Evolutionary conservation across 2,113 vertebrate species (phyloP), one percentile per base, ranked within the genome.

Genomic region (Ascaphus truei): DNA sequence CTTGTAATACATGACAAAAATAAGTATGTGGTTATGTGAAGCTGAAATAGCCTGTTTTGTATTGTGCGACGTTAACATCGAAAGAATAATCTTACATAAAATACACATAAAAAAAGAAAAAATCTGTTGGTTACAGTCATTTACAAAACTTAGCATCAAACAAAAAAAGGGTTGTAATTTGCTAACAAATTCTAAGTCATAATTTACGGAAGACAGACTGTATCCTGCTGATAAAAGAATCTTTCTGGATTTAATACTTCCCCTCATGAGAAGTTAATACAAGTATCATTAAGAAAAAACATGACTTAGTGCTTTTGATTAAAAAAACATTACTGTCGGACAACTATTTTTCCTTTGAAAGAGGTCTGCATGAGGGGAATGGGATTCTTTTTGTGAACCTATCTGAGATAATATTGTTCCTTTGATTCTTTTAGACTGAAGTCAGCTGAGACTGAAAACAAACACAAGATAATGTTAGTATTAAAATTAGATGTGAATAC

Each of bases 351-450:
- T 55, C 51, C 81, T 75, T 81, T 75, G 66, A 74, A 76, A 61
- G 76, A 73, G 57, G 22, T 20, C 58, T 75, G 76, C 76, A 71
- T 80, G 75, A 78, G 63, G 67, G 34, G 18, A 73, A 66, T 75
- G 73, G 31, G 74, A 57, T 31, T 43, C n/a, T n/a, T 56, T 75
- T 81, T 80, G 78, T 83, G 77, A 76, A 69, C 72, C 23, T 64
- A 60, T 69, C 48, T 75, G 77, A 68, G 22, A 80, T 80, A 80
- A 79, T 78, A 78, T 71, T 63, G 26, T 77, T 78, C 79, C 82
- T 80, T 64, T 72, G 72, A 79, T 79, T 79, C 78, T 80, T 80
- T 79, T 67, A 81, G 80, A 77, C 31, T 36, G 23, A 72, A 75
- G 74, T 75, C 83, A 81, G 72, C 62, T 61, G 66, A 33, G 76